These are phyloP conservation scores for Poliocrania exsul DNA, from an alignment of 2,797 vertebrate species.

Conservation along the genomic window DNA sequence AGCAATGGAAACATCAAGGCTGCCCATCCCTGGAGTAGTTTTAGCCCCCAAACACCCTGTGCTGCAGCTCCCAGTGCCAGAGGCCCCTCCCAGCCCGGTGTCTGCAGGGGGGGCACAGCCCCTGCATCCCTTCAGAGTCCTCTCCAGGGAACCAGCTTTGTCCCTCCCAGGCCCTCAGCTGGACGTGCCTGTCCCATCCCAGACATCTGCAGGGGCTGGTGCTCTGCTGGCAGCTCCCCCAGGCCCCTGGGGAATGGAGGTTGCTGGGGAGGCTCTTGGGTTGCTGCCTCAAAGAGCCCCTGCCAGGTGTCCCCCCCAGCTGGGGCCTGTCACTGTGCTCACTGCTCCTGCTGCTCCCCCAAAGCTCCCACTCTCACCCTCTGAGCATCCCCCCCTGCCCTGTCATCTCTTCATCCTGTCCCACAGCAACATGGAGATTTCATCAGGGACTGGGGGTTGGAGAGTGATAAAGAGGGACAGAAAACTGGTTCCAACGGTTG, in stretches of 20 bases:
- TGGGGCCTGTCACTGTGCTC: neutral
- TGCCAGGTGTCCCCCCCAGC: fast-evolving
- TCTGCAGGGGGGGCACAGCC: neutral
- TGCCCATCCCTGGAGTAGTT: neutral
- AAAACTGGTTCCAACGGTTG: no score
- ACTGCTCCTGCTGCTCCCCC: neutral
- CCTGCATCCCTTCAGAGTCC: no score
- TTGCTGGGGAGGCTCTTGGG: no score
- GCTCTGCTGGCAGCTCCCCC: neutral
- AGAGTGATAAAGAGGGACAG: neutral
- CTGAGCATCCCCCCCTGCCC: neutral
- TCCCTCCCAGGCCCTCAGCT: neutral
- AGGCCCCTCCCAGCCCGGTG: neutral
- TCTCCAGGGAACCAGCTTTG: neutral
- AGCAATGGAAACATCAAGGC: neutral
- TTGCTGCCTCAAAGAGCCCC: neutral
- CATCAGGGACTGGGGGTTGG: neutral
- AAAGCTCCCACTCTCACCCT: neutral
- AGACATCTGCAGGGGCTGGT: neutral
- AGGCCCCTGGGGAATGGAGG: no score
- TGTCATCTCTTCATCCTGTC: neutral
- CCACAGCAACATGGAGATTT: neutral
- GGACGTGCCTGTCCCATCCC: no score
- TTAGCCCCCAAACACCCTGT: neutral
- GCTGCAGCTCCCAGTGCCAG: neutral